A percentile compares a stretch with the other conserved stretches of the same genome.
Evolutionary conservation across 2,113 vertebrate genomes (phyloP).

Genomic region (Corydoras sp.): DNA sequence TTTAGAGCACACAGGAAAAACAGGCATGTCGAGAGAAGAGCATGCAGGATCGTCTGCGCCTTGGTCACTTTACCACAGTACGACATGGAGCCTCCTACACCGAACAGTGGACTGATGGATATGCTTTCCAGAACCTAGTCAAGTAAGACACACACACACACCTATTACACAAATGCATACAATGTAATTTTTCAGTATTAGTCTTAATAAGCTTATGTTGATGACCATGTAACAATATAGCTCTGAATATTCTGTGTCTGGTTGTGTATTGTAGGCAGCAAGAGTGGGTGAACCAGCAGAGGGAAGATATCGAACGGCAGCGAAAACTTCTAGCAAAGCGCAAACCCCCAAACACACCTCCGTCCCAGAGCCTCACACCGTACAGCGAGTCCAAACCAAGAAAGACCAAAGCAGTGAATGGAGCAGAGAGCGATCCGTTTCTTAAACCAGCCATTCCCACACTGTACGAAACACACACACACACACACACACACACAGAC

Average conservation of each 20-base stretch:
- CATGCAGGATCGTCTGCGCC: conserved; percentile 96
- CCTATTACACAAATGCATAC: background rate
- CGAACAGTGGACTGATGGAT: conserved; percentile 98
- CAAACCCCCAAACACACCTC: conserved; percentile 89
- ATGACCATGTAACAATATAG: no score
- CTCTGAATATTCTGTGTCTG: conserved; percentile 20
- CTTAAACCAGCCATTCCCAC: conserved; percentile 94
- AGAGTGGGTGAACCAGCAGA: conserved; percentile 98
- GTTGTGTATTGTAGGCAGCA: conserved; percentile 77
- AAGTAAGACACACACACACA: conserved; percentile 71
- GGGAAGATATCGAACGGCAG: conserved; percentile 98
- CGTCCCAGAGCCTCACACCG: conserved; percentile 83
- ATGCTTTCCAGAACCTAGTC: conserved; percentile 98
- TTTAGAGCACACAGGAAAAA: conserved; percentile 96
- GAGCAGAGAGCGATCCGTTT: conserved; percentile 96
- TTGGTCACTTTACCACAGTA: conserved; percentile 98
- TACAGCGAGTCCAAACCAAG: conserved; percentile 95
- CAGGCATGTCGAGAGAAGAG: conserved; percentile 97
- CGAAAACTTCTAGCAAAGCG: conserved; percentile 95
- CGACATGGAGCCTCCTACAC: conserved; percentile 97
- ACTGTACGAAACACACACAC: background rate
- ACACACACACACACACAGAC: background rate
- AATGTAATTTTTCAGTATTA: no score
- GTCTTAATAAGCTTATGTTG: no score
- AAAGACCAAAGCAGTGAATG: conserved; percentile 97